phyloP scores from a whole-genome alignment of 2,797 vertebrate species.

The Chrysocyon brachyurus region DNA sequence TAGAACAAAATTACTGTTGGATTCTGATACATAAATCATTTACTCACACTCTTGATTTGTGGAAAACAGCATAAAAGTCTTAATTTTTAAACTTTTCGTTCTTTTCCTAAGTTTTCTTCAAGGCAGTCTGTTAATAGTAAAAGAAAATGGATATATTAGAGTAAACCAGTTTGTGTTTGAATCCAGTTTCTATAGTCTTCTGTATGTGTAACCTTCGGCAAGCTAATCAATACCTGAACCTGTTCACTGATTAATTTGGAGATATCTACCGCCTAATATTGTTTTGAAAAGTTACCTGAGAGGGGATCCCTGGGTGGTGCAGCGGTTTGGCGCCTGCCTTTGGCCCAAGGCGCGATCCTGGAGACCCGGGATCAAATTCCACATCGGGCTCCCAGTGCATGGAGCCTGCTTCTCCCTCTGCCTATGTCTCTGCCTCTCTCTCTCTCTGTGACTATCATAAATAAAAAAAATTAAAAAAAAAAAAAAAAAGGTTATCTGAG shows the following conservation, averaged over 20 bases:
- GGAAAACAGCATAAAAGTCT: not conserved
- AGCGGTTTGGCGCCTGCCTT: too few relatives aligned
- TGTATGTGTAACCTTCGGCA: not conserved
- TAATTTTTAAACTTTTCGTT: slow-evolving; percentile 13
- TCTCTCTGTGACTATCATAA: too few relatives aligned
- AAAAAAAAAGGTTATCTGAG: not conserved
- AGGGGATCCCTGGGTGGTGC: not conserved
- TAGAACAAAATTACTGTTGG: not conserved
- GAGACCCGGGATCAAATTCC: too few relatives aligned
- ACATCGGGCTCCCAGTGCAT: too few relatives aligned
- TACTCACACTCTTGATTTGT: not conserved
- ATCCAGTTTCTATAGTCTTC: not conserved
- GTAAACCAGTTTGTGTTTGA: slow-evolving; percentile 15
- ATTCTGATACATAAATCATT: slow-evolving; percentile 3
- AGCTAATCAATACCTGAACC: not conserved
- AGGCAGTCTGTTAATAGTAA: not conserved
- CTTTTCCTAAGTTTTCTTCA: not conserved
- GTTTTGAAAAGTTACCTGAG: not conserved
- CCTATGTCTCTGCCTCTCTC: too few relatives aligned
- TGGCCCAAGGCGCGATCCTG: too few relatives aligned
- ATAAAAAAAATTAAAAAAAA: too few relatives aligned
- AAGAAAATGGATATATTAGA: not conserved
- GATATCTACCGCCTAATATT: not conserved
- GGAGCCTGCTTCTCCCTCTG: too few relatives aligned
- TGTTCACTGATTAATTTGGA: slow-evolving; percentile 42